These are phyloP conservation scores for Ommatoiulus sabulosus DNA, from an alignment of 2,888 invertebrate species.

Conservation along the genomic window DNA sequence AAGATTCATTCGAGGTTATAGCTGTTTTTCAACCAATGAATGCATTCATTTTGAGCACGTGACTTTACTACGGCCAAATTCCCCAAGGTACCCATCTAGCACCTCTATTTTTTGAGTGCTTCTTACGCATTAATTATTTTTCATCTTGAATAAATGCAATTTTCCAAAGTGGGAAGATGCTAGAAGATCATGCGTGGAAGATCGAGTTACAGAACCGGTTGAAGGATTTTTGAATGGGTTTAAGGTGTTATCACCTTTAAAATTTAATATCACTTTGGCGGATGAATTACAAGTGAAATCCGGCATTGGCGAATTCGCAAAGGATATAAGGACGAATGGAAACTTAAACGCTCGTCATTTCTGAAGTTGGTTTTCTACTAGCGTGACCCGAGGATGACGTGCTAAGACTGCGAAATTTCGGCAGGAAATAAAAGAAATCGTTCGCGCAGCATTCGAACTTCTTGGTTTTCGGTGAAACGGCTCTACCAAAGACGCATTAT, in stretches of 20 bases:
- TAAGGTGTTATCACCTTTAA: neutral
- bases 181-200: neutral
- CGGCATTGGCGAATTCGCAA: neutral
- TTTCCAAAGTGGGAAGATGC: neutral
- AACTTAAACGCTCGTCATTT: slow-evolving; percentile 22
- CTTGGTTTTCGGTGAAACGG: neutral
- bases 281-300: slow-evolving; percentile 23
- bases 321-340: neutral
- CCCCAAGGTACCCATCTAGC: too few relatives aligned
- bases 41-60: too few relatives aligned
- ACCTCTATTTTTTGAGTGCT: neutral
- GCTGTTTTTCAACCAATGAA: too few relatives aligned
- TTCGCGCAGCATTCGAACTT: neutral
- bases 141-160: neutral
- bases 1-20: too few relatives aligned
- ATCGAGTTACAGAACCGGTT: neutral
- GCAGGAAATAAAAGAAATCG: slow-evolving; percentile 12
- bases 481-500: neutral
- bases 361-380: slow-evolving; percentile 27
- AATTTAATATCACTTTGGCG: slow-evolving; percentile 6
- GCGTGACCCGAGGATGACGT: slow-evolving; percentile 14
- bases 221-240: neutral
- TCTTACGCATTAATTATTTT: neutral
- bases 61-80: too few relatives aligned
- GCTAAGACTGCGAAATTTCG: slow-evolving; percentile 15